Evolutionary conservation across 2,888 invertebrate species (phyloP), one percentile per base, ranked within the genome.

Genomic region (Macrophya annulata): DNA sequence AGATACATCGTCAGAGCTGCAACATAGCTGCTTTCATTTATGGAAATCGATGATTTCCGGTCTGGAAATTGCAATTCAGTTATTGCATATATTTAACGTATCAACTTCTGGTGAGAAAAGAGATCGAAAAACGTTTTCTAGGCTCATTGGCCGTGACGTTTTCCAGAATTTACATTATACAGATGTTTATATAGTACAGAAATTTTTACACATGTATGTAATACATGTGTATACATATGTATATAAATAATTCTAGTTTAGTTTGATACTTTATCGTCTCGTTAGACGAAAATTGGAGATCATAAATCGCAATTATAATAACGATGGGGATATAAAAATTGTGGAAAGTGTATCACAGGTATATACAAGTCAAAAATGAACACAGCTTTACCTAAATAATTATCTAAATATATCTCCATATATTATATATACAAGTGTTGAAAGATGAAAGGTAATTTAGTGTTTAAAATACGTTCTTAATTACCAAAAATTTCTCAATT

Each of bases 31-130:
- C 77, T 77, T 77, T 77, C 77, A 77, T 77, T 77, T 77, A 77
- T 77, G 55, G 77, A 77, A 77, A 77, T 77, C 77, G 77, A 77
- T 77, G 12, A 37, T 37, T 77, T 77, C 77, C 51, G 77, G 37
- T 77, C 37, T 77, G 77, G 5, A 55, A 48, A 48, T 37, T 12
- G 72, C 25, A 74, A 45, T 51, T 77, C 25, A 77, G 21, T 77
- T 51, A 55, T 77, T 51, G 4, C 25, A 55, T 77, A 45, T 31
- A 55, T 48, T 51, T 77, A 77, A 17, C 25, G 48, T 51, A 51
- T 51, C 48, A 77, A 77, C 77, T 10, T 51, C 31, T 48, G 17
- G 51, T 25, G 77, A 77, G 51, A 77, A 77, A 77, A 77, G 48
- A 77, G 77, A 77, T 77, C 77, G 77, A 51, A 15, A 3, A 55